Evolutionary conservation across 1,140 invertebrate genomes (phyloP).

Genomic region (Lepidurus arcticus): DNA sequence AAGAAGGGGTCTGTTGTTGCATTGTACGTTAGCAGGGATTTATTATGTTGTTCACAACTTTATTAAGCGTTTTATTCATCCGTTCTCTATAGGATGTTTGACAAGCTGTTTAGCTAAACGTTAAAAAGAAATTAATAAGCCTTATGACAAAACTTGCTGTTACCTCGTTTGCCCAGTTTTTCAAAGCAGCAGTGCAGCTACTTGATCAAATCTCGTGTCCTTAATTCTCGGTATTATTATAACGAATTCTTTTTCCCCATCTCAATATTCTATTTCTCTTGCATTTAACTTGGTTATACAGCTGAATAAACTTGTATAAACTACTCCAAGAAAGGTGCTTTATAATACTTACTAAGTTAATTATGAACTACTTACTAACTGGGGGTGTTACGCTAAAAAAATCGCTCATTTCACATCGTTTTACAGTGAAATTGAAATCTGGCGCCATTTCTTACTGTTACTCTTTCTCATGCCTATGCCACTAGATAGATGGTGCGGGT

Average conservation of each 20-base stretch:
- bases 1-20: not conserved
- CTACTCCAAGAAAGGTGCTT: not conserved
- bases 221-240: not conserved
- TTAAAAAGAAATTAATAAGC: constrained; percentile 9
- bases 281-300: not conserved
- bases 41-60: not conserved
- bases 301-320: not conserved
- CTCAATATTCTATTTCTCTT: not conserved
- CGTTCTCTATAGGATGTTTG: not conserved
- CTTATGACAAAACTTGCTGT: not conserved
- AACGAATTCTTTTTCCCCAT: not conserved
- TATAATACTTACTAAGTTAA: no score
- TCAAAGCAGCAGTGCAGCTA: constrained; percentile 2
- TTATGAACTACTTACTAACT: no score
- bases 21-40: not conserved
- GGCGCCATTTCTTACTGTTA: no score
- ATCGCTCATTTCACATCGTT: no score
- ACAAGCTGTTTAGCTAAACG: not conserved
- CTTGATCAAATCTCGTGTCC: not conserved
- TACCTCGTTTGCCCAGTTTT: not conserved
- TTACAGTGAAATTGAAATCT: no score
- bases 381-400: no score
- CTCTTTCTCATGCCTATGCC: no score
- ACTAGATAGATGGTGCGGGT: no score
- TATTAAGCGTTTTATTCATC: not conserved